Evolutionary conservation across 2,113 vertebrate species (phyloP).

Genomic region (Leucoraja erinaceus): DNA sequence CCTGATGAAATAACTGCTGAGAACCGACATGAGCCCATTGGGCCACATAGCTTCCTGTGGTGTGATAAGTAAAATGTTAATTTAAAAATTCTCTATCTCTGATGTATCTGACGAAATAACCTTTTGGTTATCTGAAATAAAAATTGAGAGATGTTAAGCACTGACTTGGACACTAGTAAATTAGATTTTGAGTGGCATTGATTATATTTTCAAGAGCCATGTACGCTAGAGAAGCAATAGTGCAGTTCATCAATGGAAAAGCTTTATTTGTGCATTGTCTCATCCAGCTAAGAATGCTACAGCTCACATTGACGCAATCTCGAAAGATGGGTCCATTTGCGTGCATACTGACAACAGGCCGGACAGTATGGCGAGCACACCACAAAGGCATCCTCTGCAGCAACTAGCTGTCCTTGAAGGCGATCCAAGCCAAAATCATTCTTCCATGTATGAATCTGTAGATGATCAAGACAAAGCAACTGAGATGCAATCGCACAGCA

Average conservation of each 20-base stretch:
- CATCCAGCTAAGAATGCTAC: conserved; percentile 10
- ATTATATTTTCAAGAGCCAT: neutral
- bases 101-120: neutral
- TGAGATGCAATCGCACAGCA: conserved; percentile 6
- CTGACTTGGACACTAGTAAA: neutral
- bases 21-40: no score
- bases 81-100: no score
- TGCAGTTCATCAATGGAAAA: neutral
- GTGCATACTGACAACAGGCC: neutral
- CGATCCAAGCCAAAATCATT: neutral
- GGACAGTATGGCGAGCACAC: neutral
- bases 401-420: neutral
- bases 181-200: neutral
- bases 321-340: neutral
- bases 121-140: neutral
- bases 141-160: neutral
- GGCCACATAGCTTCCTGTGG: no score
- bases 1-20: no score
- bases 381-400: conserved; percentile 16
- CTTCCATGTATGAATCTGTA: neutral
- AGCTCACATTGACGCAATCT: conserved; percentile 10
- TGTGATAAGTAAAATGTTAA: no score
- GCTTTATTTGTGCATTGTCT: conserved; percentile 28
- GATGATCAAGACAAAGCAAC: conserved; percentile 6
- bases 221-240: neutral